Evolutionary conservation across 2,888 invertebrate genomes (phyloP).

Genomic region (Oscheius myriophilus): DNA sequence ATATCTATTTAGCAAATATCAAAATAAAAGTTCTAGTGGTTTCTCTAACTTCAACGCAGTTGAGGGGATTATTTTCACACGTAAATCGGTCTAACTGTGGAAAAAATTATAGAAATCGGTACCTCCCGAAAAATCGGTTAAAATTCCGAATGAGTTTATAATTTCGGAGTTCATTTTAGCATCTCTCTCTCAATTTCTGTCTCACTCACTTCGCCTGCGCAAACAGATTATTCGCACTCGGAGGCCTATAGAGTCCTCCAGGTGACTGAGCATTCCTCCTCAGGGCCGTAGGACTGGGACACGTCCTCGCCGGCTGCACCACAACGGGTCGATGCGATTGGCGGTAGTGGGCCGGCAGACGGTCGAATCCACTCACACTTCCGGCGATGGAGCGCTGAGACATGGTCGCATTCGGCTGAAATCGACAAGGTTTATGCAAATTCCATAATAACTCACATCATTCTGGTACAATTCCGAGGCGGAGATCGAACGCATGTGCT

Average conservation of each 20-base stretch:
- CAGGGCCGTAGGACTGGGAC: slow-evolving; percentile 30
- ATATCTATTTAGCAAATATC: too few species aligned
- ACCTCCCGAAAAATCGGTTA: too few species aligned
- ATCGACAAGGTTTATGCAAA: neutral
- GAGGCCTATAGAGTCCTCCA: slow-evolving; percentile 48
- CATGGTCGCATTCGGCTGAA: slow-evolving; percentile 54
- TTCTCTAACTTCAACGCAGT: too few species aligned
- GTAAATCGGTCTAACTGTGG: too few species aligned
- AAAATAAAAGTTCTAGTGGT: too few species aligned
- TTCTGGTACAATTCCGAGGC: slow-evolving; percentile 57
- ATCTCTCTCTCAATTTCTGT: too few species aligned
- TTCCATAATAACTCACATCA: slow-evolving; percentile 24
- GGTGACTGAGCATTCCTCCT: slow-evolving; percentile 47
- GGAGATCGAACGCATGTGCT: slow-evolving; percentile 57
- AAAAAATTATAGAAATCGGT: too few species aligned
- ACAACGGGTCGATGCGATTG: slow-evolving; percentile 58
- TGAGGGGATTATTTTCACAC: too few species aligned
- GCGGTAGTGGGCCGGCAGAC: slow-evolving; percentile 62
- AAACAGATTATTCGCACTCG: slow-evolving; percentile 46
- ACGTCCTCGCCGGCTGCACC: slow-evolving; percentile 52
- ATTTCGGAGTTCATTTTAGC: too few species aligned
- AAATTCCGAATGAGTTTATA: too few species aligned
- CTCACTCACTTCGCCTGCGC: slow-evolving; percentile 37
- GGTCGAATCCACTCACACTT: slow-evolving; percentile 44
- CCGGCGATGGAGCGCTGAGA: slow-evolving; percentile 53